Evolutionary conservation across 1,140 invertebrate genomes (phyloP), one percentile per base, ranked within the genome.

Genomic region (Sweltsa coloradensis): DNA sequence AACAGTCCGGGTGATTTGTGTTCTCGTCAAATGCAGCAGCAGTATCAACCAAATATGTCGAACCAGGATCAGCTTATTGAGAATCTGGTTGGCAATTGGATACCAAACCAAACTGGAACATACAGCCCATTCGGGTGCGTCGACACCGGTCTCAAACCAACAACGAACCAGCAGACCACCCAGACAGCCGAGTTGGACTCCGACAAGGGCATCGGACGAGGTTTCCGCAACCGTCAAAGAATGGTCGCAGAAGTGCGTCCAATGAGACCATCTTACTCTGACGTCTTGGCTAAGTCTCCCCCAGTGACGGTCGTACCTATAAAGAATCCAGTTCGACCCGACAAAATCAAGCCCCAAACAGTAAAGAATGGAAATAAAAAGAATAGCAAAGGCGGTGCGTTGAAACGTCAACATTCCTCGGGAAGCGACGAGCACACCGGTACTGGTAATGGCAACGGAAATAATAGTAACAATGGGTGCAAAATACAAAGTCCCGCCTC

Each of bases 181-280:
- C 46, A 47, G 24, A 47, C 46, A 22, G 22, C 27, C n/a, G 37
- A 40, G 34, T 25, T 22, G 36, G 43, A 45, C 14, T n/a, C n/a
- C n/a, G 22, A 7, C 7, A 47, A 47, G 14, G 46, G 46, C 14
- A 19, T 47, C 19, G 46, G 46, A 11, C 46, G 37, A 6, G 19
- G 22, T 21, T 19, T 37, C 23, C 9, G 24, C 11, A 21, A 26
- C 16, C 87, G 85, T 58, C 75, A 77, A 41, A 69, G 83, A 22
- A 85, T 83, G 57, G 76, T 88, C 1, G 85, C 83, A 21, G 84
- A 87, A 68, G 85, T 89, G 0, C 85, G 85, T 57, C 84, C 84
- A 3, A 86, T 88, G 83, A 68, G 84, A 45, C 83, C 83, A 18
- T 79, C 80, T 19, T 89, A 88, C 60, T 89, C 85, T 2, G 84